Conservation (phyloP, 2,113 vertebrate species). For the Cichladusa arquata region DNA sequence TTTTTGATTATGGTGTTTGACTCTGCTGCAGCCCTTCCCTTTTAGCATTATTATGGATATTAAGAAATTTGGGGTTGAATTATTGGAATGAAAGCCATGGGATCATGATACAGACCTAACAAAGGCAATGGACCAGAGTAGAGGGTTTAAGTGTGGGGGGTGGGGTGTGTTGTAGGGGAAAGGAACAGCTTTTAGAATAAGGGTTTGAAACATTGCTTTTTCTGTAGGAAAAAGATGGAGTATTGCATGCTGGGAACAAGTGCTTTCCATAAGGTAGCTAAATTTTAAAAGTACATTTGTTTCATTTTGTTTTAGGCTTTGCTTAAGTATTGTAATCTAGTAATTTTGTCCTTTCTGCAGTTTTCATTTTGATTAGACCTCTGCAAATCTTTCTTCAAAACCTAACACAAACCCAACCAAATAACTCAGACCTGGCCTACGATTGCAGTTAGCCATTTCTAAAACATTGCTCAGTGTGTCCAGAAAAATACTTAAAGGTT, state of each 20-base stretch:
- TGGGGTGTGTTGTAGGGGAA: neutral
- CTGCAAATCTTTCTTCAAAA: slow-evolving; percentile 41
- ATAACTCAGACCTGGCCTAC: slow-evolving; percentile 4
- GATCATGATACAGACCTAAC: neutral
- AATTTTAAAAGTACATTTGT: slow-evolving; percentile 65
- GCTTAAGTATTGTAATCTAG: slow-evolving; percentile 44
- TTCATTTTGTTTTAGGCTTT: slow-evolving; percentile 56
- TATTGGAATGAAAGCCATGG: neutral
- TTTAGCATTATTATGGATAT: neutral
- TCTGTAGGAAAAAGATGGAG: slow-evolving; percentile 70
- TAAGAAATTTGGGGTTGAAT: slow-evolving; percentile 17
- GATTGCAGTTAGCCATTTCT: neutral
- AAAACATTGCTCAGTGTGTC: neutral
- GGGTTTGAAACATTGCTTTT: slow-evolving; percentile 70
- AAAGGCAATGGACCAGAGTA: neutral
- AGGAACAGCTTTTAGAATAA: slow-evolving; percentile 55
- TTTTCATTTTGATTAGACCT: slow-evolving; percentile 49
- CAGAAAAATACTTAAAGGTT: neutral
- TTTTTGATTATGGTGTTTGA: slow-evolving; percentile 9
- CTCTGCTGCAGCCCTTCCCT: slow-evolving; percentile 18
- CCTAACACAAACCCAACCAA: neutral
- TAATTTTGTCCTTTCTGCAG: slow-evolving; percentile 57
- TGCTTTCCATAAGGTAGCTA: slow-evolving; percentile 68
- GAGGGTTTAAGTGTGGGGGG: neutral
- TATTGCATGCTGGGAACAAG: slow-evolving; percentile 70